Conservation (phyloP, 2,888 invertebrate genomes). For the Aleiodes leptofemur region DNA sequence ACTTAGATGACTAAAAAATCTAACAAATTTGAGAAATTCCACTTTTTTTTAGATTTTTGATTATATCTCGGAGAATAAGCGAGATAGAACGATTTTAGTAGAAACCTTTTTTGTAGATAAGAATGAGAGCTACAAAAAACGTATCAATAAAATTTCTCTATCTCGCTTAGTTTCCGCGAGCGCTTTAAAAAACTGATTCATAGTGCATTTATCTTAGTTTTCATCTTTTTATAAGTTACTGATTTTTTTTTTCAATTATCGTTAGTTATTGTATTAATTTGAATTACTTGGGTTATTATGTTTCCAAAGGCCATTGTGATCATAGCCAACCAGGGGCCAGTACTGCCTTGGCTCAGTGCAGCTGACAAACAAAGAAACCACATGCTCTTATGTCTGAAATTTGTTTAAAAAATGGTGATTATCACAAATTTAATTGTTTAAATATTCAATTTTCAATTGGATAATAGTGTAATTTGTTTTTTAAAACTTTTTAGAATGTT, state of each 20-base stretch:
- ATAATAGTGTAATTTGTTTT: too few relatives aligned
- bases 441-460: neutral
- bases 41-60: neutral
- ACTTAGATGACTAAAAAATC: too few relatives aligned
- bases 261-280: neutral
- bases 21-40: neutral
- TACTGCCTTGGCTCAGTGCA: slow-evolving; percentile 64
- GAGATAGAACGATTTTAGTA: too few relatives aligned
- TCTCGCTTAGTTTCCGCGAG: too few relatives aligned
- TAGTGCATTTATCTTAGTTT: neutral
- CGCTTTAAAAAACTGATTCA: neutral
- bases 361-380: slow-evolving; percentile 63
- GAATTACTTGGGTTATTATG: slow-evolving; percentile 61
- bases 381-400: slow-evolving; percentile 60
- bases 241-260: neutral
- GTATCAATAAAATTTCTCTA: too few relatives aligned
- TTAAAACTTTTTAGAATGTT: too few relatives aligned
- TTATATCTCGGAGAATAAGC: too few relatives aligned
- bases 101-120: too few relatives aligned
- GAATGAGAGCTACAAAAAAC: too few relatives aligned
- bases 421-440: neutral
- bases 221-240: too few relatives aligned
- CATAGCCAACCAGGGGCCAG: slow-evolving; percentile 67
- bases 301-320: slow-evolving; percentile 63
- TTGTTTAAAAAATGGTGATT: neutral